Evolutionary conservation across 92 coral and sea anemone genomes (phyloP).

Genomic region (Heteractis magnifica): DNA sequence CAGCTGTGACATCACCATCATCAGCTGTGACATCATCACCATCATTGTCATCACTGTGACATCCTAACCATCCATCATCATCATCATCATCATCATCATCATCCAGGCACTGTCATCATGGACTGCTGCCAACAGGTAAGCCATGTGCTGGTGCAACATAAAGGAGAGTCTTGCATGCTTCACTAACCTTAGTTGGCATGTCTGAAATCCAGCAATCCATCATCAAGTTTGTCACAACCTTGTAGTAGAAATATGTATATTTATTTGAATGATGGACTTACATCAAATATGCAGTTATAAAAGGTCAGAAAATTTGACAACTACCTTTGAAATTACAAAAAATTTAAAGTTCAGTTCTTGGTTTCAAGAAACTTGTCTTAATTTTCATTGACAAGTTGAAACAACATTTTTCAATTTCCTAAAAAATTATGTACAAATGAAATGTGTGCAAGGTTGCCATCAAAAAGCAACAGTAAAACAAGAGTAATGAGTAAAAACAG

Average conservation of each 20-base stretch:
- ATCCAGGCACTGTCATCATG: not conserved
- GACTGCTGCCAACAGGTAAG: too few species aligned
- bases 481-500: too few species aligned
- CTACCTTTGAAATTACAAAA: not conserved
- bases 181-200: slow-evolving; percentile 66
- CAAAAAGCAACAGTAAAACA: not conserved
- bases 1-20: not conserved
- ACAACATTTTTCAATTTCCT: too few species aligned
- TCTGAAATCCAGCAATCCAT: not conserved
- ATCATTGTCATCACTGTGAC: not conserved
- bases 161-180: not conserved
- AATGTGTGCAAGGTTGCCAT: not conserved
- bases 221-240: too few species aligned
- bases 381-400: not conserved
- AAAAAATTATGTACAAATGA: not conserved
- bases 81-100: not conserved
- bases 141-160: not conserved
- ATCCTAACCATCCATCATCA: not conserved
- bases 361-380: not conserved
- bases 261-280: too few species aligned
- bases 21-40: not conserved
- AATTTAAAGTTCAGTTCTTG: not conserved
- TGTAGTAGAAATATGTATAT: too few species aligned
- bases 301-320: too few species aligned
- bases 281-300: not conserved